A percentile compares a stretch with the other conserved stretches of the same genome.
phyloP scores from a whole-genome alignment of 2,113 vertebrate genomes.

The Pitta sordida region DNA sequence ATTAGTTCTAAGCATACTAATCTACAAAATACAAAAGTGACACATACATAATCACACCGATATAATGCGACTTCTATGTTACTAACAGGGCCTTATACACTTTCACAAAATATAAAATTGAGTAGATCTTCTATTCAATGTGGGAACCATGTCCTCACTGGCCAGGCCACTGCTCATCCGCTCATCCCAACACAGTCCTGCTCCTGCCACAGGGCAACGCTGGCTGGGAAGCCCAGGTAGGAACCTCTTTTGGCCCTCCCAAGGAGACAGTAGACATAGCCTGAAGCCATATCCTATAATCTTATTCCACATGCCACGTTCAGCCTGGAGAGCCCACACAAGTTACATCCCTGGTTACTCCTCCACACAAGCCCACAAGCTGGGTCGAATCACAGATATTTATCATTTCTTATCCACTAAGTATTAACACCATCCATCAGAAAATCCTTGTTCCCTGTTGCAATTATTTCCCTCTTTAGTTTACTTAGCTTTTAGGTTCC shows the following conservation, averaged over 20 bases:
- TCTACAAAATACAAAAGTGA: too few species aligned
- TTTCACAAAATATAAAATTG: too few species aligned
- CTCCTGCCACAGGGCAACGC: too few species aligned
- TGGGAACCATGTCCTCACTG: rapidly evolving
- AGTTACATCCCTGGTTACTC: neutral
- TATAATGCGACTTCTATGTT: too few species aligned
- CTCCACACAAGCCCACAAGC: neutral
- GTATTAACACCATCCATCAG: neutral
- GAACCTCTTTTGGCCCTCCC: neutral
- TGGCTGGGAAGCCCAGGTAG: neutral
- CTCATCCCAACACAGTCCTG: rapidly evolving
- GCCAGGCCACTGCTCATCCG: rapidly evolving
- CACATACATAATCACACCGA: too few species aligned
- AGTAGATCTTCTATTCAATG: too few species aligned
- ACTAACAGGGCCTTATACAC: too few species aligned
- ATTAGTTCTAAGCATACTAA: too few species aligned
- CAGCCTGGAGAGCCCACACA: neutral
- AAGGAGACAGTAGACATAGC: rapidly evolving
- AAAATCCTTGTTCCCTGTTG: neutral
- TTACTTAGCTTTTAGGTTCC: neutral
- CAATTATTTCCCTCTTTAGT: neutral
- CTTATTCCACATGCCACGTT: neutral
- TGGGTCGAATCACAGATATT: neutral
- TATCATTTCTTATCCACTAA: neutral
- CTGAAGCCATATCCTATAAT: neutral